Evolutionary conservation across 2,797 vertebrate genomes (phyloP), one percentile per base, ranked within the genome.

Genomic region (Cirrhinus mrigala): DNA sequence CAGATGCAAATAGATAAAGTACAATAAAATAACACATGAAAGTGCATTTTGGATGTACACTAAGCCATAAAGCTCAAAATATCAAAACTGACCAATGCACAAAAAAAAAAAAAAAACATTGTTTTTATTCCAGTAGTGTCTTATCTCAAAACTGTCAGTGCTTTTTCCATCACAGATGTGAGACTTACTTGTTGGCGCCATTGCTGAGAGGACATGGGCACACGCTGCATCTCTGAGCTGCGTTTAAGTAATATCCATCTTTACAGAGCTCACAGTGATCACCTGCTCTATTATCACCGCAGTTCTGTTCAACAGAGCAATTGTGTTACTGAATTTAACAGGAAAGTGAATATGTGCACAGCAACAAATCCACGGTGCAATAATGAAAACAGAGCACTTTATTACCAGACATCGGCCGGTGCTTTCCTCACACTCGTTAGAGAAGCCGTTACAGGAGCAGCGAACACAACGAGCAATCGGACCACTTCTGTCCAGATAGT

Each of bases 261-360:
- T 95, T 94, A 92, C 98, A 99, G 82, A 22, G 94, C 27, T 99
- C 97, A 89, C 98, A 99, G 85, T 93, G 93, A 16, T 98, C 95
- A 14, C 98, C 98, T 0, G 94, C 96, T 1, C 97, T 97, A 92
- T 98, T 96, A 87, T 96, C 93, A 84, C 92, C 92, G 89, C 98
- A 99, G 89, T 96, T 96, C 98, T 99, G 90, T 84, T 89, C 90
- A 93, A 37, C 40, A 91, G 79, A 91, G 0, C 56, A 62, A 24
- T 20, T 11, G 3, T 22, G 40, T 60, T 44, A 33, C 15, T 68
- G 3, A 46, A 70, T 50, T 46, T 2, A 6, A 64, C 60, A 18
- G 8, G 62, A 40, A 85, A 71, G 16, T 37, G n/a, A 58, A 44
- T 60, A 58, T 71, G 73, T 37, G 40, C 52, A n/a, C 29, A 58